Conservation (phyloP, 2,797 vertebrate species). For the Lerista edwardsae region DNA sequence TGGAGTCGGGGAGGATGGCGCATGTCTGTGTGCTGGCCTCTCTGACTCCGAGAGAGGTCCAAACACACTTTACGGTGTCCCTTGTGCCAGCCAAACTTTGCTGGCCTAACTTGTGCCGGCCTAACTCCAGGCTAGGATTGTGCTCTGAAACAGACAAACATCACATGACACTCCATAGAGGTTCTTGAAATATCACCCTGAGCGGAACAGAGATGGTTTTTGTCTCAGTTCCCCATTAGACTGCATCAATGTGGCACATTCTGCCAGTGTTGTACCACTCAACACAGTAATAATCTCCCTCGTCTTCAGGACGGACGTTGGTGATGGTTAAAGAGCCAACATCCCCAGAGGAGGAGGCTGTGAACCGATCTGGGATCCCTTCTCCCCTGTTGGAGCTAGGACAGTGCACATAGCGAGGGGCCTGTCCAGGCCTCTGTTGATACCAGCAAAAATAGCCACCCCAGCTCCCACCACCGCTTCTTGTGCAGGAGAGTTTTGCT, state of each 20-base stretch:
- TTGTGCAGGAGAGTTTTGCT: neutral
- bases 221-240: constrained; percentile 12
- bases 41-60: too few relatives aligned
- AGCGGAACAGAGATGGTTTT: neutral
- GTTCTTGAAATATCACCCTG: too few relatives aligned
- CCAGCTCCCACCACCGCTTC: neutral
- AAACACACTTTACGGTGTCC: too few relatives aligned
- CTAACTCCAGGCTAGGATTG: too few relatives aligned
- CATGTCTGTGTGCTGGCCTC: too few relatives aligned
- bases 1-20: too few relatives aligned
- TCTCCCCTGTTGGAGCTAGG: neutral
- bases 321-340: neutral
- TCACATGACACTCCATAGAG: too few relatives aligned
- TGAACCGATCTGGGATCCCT: neutral
- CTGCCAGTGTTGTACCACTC: too few relatives aligned
- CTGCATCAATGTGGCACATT: neutral
- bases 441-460: neutral
- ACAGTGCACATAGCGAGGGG: neutral
- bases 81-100: too few relatives aligned
- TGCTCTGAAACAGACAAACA: too few relatives aligned
- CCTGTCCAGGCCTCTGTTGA: neutral
- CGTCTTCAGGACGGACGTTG: neutral
- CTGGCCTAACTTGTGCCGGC: too few relatives aligned
- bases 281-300: neutral
- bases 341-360: neutral